Evolutionary conservation across 92 coral and sea anemone genomes (phyloP).

Genomic region (Epizoanthus fatuus): DNA sequence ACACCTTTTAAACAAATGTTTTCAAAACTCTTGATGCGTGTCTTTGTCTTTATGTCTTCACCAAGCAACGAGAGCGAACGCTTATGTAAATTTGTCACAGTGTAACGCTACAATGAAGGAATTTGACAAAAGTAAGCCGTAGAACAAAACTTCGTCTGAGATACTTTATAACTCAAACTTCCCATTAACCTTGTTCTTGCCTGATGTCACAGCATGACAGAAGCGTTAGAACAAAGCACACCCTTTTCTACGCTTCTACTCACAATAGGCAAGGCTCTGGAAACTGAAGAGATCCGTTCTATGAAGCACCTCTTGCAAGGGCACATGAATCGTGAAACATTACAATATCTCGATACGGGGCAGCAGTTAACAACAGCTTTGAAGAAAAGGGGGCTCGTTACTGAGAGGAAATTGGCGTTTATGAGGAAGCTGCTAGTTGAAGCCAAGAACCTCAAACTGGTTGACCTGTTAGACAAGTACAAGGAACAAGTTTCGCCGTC

Average conservation of each 20-base stretch:
- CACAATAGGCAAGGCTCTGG: constrained; percentile 77
- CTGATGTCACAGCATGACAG: not conserved
- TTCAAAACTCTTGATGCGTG: constrained; percentile 35
- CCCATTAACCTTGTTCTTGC: not conserved
- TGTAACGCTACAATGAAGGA: not conserved
- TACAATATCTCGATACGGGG: constrained; percentile 88
- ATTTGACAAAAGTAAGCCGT: not conserved
- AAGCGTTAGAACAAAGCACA: constrained; percentile 14
- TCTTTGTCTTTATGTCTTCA: constrained; percentile 26
- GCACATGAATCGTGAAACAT: constrained; percentile 87
- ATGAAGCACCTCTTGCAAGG: constrained; percentile 93
- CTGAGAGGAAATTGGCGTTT: constrained; percentile 87
- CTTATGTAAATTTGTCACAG: not conserved
- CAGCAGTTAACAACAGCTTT: constrained; percentile 76
- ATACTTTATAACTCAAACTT: not conserved
- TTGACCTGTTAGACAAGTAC: constrained; percentile 85
- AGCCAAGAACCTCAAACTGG: constrained; percentile 82
- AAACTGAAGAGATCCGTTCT: constrained; percentile 71
- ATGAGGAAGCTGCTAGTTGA: constrained; percentile 91
- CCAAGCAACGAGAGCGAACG: constrained; percentile 23
- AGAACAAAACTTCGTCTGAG: not conserved
- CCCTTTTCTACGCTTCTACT: constrained; percentile 68
- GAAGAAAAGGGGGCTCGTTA: constrained; percentile 85
- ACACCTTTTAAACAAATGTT: not conserved
- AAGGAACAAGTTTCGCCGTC: constrained; percentile 68